phyloP scores from a whole-genome alignment of 30 jellyfish, hydroid and myxozoan genomes.

The Haliclystus octoradiatus region DNA sequence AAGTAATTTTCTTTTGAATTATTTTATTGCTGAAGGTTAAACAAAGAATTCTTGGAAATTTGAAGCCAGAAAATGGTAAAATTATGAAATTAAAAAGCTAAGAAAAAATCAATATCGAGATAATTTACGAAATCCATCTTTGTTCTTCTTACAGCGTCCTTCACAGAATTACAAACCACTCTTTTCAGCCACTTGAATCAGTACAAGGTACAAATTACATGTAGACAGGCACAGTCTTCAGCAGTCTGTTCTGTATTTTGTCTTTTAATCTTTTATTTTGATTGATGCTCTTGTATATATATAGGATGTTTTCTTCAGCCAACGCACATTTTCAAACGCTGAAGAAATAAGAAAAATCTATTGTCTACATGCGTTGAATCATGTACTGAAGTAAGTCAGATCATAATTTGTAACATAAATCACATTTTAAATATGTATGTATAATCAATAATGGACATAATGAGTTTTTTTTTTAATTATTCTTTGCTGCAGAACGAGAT shows the following conservation, averaged over 20 bases:
- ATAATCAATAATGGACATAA: not conserved
- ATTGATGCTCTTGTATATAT: not conserved
- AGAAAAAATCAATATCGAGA: no score
- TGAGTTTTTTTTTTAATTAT: conserved; percentile 1
- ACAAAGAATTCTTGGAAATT: no score
- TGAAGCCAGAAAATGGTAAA: no score
- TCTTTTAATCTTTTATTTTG: not conserved
- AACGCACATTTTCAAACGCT: conserved; percentile 45
- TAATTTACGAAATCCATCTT: no score
- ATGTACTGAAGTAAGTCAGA: conserved; percentile 45
- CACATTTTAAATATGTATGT: not conserved
- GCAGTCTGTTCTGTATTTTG: not conserved
- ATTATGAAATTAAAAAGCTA: no score
- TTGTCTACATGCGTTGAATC: conserved; percentile 87
- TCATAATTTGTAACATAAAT: not conserved
- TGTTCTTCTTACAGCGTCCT: conserved; percentile 19
- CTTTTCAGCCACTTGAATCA: conserved; percentile 43
- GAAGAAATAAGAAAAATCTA: conserved; percentile 73
- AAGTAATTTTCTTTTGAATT: no score
- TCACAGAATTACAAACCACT: conserved; percentile 50
- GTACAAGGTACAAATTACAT: not conserved
- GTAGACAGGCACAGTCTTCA: not conserved
- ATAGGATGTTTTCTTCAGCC: conserved; percentile 60
- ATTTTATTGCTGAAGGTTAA: no score
- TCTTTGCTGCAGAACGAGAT: conserved; percentile 52